Percentiles rank a stretch among this genome's conserved stretches.
Evolutionary conservation across 2,888 invertebrate genomes (phyloP).

Genomic region (Poecilobothrus nobilitatus): DNA sequence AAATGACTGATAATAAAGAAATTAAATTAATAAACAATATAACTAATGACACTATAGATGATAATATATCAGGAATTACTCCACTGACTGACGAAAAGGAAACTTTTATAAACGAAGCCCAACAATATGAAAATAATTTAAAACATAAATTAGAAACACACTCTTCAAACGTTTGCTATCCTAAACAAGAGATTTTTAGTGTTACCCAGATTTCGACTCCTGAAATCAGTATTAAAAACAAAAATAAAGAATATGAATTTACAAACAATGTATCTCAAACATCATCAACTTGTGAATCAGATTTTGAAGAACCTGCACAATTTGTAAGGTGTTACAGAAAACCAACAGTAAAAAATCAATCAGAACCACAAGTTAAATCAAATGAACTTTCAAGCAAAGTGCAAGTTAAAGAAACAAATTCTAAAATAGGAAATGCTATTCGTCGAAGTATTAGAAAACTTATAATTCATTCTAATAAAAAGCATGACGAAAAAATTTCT

Average conservation of each 20-base stretch:
- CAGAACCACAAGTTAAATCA: slow-evolving; percentile 8
- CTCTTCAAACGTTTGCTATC: neutral
- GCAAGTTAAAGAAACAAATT: slow-evolving; percentile 25
- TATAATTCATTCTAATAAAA: slow-evolving; percentile 29
- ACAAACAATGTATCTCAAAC: slow-evolving; percentile 26
- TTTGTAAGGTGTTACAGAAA: slow-evolving; percentile 40
- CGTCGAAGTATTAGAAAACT: slow-evolving; percentile 39
- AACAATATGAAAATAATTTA: slow-evolving; percentile 9
- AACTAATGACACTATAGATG: too few species aligned
- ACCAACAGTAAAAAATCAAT: slow-evolving; percentile 21
- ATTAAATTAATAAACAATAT: neutral
- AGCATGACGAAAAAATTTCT: slow-evolving; percentile 16
- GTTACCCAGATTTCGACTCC: slow-evolving; percentile 12
- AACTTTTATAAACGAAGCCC: neutral
- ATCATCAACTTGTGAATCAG: slow-evolving; percentile 22
- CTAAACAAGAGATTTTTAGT: neutral
- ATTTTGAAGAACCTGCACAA: slow-evolving; percentile 36
- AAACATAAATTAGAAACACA: neutral
- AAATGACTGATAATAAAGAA: slow-evolving; percentile 5
- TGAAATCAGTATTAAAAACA: neutral
- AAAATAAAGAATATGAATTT: slow-evolving; percentile 16
- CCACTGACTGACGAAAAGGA: neutral
- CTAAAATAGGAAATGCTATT: slow-evolving; percentile 26
- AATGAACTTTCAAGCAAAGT: slow-evolving; percentile 20
- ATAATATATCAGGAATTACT: neutral